Base-by-base conservation (phyloP, 1,140 invertebrate species). In the Papilio machaon region DNA sequence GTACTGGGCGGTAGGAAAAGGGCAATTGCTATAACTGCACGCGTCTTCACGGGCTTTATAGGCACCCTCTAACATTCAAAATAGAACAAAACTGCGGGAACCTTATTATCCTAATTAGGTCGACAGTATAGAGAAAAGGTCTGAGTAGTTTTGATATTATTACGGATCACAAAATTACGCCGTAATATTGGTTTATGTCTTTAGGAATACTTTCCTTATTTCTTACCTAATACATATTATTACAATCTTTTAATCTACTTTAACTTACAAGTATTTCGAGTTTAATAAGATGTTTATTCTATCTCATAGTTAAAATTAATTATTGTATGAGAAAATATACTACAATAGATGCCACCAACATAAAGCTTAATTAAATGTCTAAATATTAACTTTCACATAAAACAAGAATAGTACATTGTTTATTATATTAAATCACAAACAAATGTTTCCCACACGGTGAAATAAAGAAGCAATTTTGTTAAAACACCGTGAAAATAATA, bases 401-500 rank as follows among this genome's bases (percentile, higher is more conserved):
- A 35, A 70, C 30, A 64, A 60, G 17, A 64, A 64, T 2, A 70
- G 64, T 38, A 13, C 13, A 70, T 70, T 70, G 64, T 70, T 70
- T 30, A 70, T 38, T 38, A 70, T 30, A 64, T 30, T 23, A 64
- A 64, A 64, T 11, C 60, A 9, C 23, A 64, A 64, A 30, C 58
- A 23, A 15, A 35, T 0, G 52, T 60, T 81, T 81, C 54, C 30
- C 23, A 73, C 49, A 78, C 47, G 19, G 4, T 76, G n/a, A 76
- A 54, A 76, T 49, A 76, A 76, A 52, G 19, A 49, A 76, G 64
- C 64, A 70, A 70, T 70, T 76, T 76, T 52, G 74, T 35, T 76
- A 17, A 49, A 49, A 13, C 73, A n/a, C 43, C 43, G 73, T 46
- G 73, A 74, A 74, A 74, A 43, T 46, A 74, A 19, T 15, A 52